Evolutionary conservation across 2,113 vertebrate genomes (phyloP), one percentile per base, ranked within the genome.

Genomic region (Conger conger): DNA sequence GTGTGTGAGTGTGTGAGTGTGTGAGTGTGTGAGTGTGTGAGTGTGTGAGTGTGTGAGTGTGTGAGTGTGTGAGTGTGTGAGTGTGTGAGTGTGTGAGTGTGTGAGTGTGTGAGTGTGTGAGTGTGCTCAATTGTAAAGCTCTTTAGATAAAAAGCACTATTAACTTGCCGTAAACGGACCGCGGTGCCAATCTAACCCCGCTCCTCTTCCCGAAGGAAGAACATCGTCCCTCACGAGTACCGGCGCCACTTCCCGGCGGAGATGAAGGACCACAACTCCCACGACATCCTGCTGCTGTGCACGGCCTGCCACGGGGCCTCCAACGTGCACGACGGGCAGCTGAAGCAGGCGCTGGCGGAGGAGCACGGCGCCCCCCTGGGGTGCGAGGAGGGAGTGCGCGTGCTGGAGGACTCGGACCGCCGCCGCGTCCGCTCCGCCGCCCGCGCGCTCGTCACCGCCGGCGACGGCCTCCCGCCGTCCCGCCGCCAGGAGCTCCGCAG

Each of bases 231-330:
- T 0, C 98, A 99, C 0, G 98, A 99, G 87, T 99, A 99, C 93
- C 91, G 98, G 6, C 97, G 96, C 1, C 97, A 99, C 88, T 99
- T 99, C 77, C 98, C 98, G 42, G 92, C 95, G 0, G 97, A 99
- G 93, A 97, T 99, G 97, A 99, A 99, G 91, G 98, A 99, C 93
- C 98, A 99, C 94, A 99, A 98, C 91, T 99, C 97, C 0, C 98
- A 99, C 0, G 98, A 99, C 0, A 97, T 99, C 88, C 95, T 99
- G 89, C 94, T 99, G 0, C 97, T 99, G 16, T 99, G 98, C 89
- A 99, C 98, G 0, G 93, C 95, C 84, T 99, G 98, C 92, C 98
- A 99, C 17, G 98, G 97, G 1, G 88, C 97, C 79, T 99, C 97
- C 80, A 99, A 98, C 87, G 96, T 97, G 86, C 95, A 99, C 6